Percentiles rank a stretch among this genome's conserved stretches.
Conservation (phyloP, 2,113 vertebrate species). For the Oncorhynchus nerka region DNA sequence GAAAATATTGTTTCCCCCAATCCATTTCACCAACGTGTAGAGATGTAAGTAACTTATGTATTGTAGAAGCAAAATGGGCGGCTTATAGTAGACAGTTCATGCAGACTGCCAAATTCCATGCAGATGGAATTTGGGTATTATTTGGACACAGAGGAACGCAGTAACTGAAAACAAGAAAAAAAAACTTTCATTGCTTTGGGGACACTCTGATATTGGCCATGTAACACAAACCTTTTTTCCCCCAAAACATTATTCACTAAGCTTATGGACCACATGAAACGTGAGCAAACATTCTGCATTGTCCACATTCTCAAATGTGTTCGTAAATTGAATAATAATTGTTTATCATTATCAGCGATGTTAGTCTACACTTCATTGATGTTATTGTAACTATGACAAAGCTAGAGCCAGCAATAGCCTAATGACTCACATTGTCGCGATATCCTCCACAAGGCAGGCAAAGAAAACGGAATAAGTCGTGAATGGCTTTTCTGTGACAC, state of each 20-base stretch:
- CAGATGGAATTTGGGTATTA: background rate
- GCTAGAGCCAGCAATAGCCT: background rate
- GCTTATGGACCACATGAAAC: no score
- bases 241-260: no score
- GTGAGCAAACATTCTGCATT: no score
- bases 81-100: background rate
- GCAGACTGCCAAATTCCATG: background rate
- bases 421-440: background rate
- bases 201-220: no score
- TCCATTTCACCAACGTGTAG: background rate
- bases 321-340: no score
- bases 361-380: no score
- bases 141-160: background rate
- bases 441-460: background rate
- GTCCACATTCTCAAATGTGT: no score
- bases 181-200: no score
- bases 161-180: no score
- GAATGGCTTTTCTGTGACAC: conserved; percentile 2
- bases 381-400: background rate
- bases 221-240: no score
- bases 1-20: background rate
- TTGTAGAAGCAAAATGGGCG: no score
- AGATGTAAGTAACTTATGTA: background rate
- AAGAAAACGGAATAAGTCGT: background rate
- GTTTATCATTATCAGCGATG: no score